phyloP scores from a whole-genome alignment of 1,140 invertebrate species.

The Pseudobourletiella spinata region DNA sequence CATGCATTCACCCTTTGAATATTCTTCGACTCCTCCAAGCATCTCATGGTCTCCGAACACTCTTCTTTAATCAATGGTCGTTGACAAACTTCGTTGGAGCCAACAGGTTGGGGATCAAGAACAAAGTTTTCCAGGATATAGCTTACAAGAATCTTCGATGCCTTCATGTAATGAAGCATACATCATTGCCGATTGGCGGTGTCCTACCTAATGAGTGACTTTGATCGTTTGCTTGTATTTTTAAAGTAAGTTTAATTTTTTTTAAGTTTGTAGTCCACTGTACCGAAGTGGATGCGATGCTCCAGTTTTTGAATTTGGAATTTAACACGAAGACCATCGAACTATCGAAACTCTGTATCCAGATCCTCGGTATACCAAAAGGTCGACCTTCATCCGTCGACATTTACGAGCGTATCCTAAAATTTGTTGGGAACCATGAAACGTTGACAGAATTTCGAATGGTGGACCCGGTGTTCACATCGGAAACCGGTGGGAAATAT shows the following conservation, averaged over 20 bases:
- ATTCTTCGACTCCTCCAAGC: background rate
- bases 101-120: background rate
- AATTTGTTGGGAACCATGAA: background rate
- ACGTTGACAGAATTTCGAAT: background rate
- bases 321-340: background rate
- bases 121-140: background rate
- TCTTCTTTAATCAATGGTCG: background rate
- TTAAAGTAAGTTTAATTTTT: too few species aligned
- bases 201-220: too few species aligned
- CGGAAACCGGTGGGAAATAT: background rate
- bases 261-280: background rate
- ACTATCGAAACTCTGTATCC: background rate
- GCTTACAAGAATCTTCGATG: background rate
- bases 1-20: background rate
- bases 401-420: background rate
- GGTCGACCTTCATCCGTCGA: background rate
- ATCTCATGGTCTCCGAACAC: background rate
- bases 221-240: too few species aligned
- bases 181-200: too few species aligned
- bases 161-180: background rate
- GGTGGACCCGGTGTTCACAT: background rate
- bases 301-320: background rate
- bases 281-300: background rate
- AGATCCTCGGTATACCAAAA: background rate
- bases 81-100: background rate